Percentiles rank a stretch among this genome's conserved stretches.
Evolutionary conservation across 2,113 vertebrate genomes (phyloP).

Genomic region (Odocoileus hemionus): DNA sequence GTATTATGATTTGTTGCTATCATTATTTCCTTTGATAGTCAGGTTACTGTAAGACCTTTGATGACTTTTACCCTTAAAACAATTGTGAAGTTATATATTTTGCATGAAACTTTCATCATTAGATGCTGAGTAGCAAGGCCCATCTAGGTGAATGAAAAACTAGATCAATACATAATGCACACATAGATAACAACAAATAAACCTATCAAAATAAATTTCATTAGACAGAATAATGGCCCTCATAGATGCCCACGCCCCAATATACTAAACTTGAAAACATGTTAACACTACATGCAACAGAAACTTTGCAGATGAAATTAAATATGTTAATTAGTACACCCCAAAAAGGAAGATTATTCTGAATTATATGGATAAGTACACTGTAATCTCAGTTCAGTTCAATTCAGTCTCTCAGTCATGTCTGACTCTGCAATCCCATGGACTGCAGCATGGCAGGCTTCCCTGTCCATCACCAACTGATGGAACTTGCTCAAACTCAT

Average conservation of each 20-base stretch:
- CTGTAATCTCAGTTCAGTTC: not conserved
- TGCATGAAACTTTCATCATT: not conserved
- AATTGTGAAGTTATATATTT: not conserved
- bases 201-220: not conserved
- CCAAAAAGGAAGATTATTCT: not conserved
- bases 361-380: not conserved
- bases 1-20: not conserved
- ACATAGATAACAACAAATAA: not conserved
- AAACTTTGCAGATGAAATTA: not conserved
- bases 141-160: not conserved
- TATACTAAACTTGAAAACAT: not conserved
- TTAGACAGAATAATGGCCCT: not conserved
- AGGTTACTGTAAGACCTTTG: not conserved
- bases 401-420: not conserved
- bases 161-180: not conserved
- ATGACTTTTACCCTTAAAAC: not conserved
- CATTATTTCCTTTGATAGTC: not conserved
- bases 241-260: not conserved
- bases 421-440: not conserved
- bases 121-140: not conserved
- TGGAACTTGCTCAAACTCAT: not conserved
- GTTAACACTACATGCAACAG: not conserved
- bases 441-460: not conserved
- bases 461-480: not conserved
- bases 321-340: not conserved